phyloP scores from a whole-genome alignment of 2,888 invertebrate genomes.

The Drosophila conformis region DNA sequence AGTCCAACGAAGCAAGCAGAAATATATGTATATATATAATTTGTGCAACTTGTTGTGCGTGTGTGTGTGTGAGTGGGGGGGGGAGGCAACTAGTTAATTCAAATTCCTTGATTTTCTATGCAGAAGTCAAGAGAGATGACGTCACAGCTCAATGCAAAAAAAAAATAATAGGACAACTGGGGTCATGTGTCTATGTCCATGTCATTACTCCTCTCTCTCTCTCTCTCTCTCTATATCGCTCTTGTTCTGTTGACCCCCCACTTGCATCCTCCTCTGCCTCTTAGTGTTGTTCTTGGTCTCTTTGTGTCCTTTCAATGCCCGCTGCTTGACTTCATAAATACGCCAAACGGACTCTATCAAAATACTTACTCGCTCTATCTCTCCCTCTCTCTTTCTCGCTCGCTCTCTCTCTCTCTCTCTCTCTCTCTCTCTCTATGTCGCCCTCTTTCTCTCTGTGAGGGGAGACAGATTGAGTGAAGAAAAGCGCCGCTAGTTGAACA shows the following conservation, averaged over 20 bases:
- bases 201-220: background rate
- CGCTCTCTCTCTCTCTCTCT: background rate
- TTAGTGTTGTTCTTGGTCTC: background rate
- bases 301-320: conserved; percentile 51
- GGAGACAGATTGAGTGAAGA: conserved; percentile 2
- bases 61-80: background rate
- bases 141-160: background rate
- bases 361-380: conserved; percentile 32
- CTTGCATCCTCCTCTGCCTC: background rate
- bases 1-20: background rate
- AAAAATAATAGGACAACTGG: background rate
- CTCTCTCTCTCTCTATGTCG: background rate
- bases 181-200: conserved; percentile 13
- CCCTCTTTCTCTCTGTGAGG: background rate
- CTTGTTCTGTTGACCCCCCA: background rate
- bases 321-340: conserved; percentile 72
- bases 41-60: background rate
- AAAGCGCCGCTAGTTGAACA: conserved; percentile 59
- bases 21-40: background rate
- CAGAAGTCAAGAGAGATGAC: conserved; percentile 28
- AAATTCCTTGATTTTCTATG: conserved; percentile 28
- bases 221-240: background rate
- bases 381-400: background rate
- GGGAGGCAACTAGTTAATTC: conserved; percentile 16
- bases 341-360: conserved; percentile 70